Percentiles rank a stretch among this genome's conserved stretches.
These are phyloP conservation scores for Mobula hypostoma DNA, from an alignment of 2,113 vertebrate genomes.

Conservation along the genomic window DNA sequence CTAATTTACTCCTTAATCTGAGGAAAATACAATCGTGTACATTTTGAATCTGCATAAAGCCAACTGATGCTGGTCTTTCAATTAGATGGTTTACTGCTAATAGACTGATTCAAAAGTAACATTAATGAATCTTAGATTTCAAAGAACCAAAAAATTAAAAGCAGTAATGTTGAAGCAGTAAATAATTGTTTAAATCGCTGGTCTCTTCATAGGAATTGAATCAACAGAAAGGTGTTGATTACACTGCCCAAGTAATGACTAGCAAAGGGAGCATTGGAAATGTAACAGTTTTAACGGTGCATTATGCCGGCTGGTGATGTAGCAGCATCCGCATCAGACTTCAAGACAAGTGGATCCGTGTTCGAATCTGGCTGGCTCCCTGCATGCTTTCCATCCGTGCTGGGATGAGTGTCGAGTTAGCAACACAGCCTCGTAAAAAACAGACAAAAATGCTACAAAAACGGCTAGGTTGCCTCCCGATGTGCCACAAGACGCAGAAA, in stretches of 20 bases:
- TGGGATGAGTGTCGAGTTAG: no score
- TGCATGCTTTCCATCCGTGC: no score
- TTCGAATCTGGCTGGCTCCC: no score
- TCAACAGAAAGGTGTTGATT: background rate
- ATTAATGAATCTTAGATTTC: background rate
- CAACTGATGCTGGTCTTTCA: background rate
- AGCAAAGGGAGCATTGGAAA: background rate
- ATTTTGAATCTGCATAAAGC: background rate
- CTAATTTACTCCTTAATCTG: background rate
- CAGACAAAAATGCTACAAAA: no score
- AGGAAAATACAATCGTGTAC: background rate
- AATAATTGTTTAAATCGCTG: background rate
- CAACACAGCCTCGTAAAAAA: no score
- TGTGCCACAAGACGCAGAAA: no score
- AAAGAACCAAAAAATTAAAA: background rate
- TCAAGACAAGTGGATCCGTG: no score
- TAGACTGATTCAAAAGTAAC: background rate
- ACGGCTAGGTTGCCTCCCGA: no score
- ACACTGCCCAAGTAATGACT: background rate
- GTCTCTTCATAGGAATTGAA: background rate
- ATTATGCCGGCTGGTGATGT: no score
- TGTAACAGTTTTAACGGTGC: background rate
- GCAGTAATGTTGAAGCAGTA: background rate
- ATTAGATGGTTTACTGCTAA: background rate
- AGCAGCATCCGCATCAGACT: no score